Percentiles rank a stretch among this genome's conserved stretches.
Evolutionary conservation across 2,888 invertebrate genomes (phyloP).

Genomic region (Copidosoma aretas): DNA sequence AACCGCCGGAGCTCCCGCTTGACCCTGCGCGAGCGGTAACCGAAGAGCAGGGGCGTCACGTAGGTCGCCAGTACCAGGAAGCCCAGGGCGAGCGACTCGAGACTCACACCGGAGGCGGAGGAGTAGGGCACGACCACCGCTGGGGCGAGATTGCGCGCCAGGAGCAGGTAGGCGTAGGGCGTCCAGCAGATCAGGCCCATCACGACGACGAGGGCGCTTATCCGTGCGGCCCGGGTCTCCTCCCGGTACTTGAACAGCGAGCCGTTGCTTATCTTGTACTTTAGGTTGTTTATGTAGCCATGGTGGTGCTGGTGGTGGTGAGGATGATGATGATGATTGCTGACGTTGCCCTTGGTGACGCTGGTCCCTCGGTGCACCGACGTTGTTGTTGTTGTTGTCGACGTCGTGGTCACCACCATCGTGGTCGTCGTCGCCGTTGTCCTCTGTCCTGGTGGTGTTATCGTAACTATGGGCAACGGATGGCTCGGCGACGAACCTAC

Average conservation of each 20-base stretch:
- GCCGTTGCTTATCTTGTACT: slow-evolving; percentile 83
- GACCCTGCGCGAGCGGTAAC: slow-evolving; percentile 75
- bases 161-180: slow-evolving; percentile 62
- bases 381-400: slow-evolving; percentile 56
- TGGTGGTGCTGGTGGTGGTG: too few species aligned
- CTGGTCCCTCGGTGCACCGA: slow-evolving; percentile 61
- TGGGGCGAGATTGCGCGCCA: slow-evolving; percentile 62
- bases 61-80: slow-evolving; percentile 69
- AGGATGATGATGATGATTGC: too few species aligned
- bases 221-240: slow-evolving; percentile 87
- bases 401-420: slow-evolving; percentile 38
- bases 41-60: slow-evolving; percentile 78
- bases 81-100: slow-evolving; percentile 54
- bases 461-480: slow-evolving; percentile 65
- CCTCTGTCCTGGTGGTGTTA: slow-evolving; percentile 59
- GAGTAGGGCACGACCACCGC: slow-evolving; percentile 17
- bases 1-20: slow-evolving; percentile 66
- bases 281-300: slow-evolving; percentile 76
- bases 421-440: slow-evolving; percentile 54
- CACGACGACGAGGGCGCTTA: slow-evolving; percentile 79
- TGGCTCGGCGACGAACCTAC: neutral
- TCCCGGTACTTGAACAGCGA: slow-evolving; percentile 85
- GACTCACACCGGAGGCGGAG: slow-evolving; percentile 43
- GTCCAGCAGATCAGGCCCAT: slow-evolving; percentile 70
- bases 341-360: slow-evolving; percentile 53